phyloP scores from a whole-genome alignment of 2,113 vertebrate genomes.

The Datnioides undecimradiatus region DNA sequence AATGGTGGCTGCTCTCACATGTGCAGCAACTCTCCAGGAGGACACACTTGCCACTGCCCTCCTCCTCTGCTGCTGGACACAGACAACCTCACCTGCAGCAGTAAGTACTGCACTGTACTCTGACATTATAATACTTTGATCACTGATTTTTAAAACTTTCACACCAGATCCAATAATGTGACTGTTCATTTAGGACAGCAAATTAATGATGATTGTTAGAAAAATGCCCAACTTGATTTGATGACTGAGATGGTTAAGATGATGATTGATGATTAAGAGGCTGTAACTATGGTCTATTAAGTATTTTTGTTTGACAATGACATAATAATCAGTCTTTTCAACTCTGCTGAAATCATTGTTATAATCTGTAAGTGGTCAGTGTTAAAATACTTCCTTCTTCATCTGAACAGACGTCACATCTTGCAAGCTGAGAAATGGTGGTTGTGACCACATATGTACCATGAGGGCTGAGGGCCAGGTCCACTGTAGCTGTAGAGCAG shows the following conservation, averaged over 20 bases:
- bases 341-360: background rate
- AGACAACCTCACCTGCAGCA: conserved; percentile 79
- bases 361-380: background rate
- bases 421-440: conserved; percentile 83
- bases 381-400: background rate
- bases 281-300: background rate
- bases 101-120: conserved; percentile 71
- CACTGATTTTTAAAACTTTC: background rate
- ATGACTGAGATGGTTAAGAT: too few species aligned
- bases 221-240: too few species aligned
- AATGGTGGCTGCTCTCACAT: conserved; percentile 84
- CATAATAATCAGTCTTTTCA: background rate
- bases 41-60: conserved; percentile 81
- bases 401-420: conserved; percentile 78
- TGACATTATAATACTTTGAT: background rate
- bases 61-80: conserved; percentile 79
- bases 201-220: background rate
- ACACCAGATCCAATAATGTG: background rate
- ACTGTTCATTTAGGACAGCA: background rate
- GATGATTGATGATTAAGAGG: too few species aligned
- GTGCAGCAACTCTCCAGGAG: conserved; percentile 84
- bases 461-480: conserved; percentile 69
- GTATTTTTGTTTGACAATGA: background rate
- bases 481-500: conserved; percentile 81
- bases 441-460: conserved; percentile 82